These are phyloP conservation scores for Trachops cirrhosus DNA, from an alignment of 2,797 vertebrate species.

Conservation along the genomic window DNA sequence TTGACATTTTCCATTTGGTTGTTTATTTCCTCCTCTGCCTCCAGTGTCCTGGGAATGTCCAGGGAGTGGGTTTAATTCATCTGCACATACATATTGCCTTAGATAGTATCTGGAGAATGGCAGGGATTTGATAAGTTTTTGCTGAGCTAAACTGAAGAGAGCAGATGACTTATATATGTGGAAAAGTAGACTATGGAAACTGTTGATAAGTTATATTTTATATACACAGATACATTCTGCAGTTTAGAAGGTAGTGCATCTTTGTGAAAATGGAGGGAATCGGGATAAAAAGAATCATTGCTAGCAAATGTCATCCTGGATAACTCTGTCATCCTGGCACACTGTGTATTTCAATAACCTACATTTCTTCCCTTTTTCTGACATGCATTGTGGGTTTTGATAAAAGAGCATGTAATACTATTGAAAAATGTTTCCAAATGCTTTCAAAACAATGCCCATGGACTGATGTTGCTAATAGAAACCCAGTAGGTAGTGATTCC, in stretches of 20 bases:
- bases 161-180: not conserved
- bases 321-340: no score
- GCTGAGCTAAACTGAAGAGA: not conserved
- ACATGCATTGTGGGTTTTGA: not conserved
- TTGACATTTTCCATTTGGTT: not conserved
- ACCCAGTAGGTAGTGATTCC: not conserved
- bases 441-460: not conserved
- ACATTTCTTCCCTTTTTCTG: not conserved
- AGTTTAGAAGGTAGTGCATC: not conserved
- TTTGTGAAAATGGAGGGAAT: not conserved
- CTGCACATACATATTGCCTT: not conserved
- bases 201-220: not conserved
- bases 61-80: not conserved
- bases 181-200: not conserved
- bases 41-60: not conserved
- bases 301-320: not conserved
- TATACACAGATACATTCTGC: not conserved
- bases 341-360: not conserved
- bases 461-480: not conserved
- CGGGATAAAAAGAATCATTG: not conserved
- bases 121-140: not conserved
- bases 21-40: not conserved
- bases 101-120: not conserved
- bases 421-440: conserved; percentile 12
- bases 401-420: not conserved